Base-by-base conservation (phyloP, 2,797 vertebrate species). In the Siniperca scherzeri region DNA sequence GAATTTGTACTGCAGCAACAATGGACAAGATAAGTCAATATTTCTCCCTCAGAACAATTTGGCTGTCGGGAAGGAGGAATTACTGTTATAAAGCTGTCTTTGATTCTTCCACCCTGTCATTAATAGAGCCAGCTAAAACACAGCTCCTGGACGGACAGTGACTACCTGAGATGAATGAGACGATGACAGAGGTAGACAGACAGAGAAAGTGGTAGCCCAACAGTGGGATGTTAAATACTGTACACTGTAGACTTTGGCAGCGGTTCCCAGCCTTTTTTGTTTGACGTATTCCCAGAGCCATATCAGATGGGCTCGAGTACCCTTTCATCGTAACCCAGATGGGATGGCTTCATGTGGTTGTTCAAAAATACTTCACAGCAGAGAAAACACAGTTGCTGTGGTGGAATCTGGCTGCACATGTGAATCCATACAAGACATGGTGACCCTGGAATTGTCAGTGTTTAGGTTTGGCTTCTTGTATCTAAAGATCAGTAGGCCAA, bases 1-100 rank as follows among this genome's bases (percentile, higher is more conserved):
- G 74, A 85, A 83, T 88, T 86, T 92, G 80, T 76, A 74, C 60
- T 64, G 48, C 61, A 40, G 56, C 68, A 78, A 87, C 72, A 90
- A 89, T 74, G 78, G 74, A 83, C 69, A 69, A 77, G 88, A 88
- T 86, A 83, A 92, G 86, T 82, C 80, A 88, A 78, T 86, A 83
- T 93, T 92, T 90, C 70, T 88, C 64, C 56, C 74, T 69, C 74
- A 77, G 90, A 92, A 93, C 87, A 90, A 83, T 92, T 91, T 90
- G 80, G 74, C 80, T 90, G 87, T 77, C 84, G 36, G 64, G 81
- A 70, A 69, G 38, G 79, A 87, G 74, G 70, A 85, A 93, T 91
- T 90, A 80, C 79, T 88, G 76, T 90, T 90, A 84, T 91, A 90
- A 91, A 90, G 86, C 83, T 81, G 75, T 89, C 84, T 92, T 86